Evolutionary conservation across 2,888 invertebrate species (phyloP), one percentile per base, ranked within the genome.

Genomic region (Caenorhabditis uteleia): DNA sequence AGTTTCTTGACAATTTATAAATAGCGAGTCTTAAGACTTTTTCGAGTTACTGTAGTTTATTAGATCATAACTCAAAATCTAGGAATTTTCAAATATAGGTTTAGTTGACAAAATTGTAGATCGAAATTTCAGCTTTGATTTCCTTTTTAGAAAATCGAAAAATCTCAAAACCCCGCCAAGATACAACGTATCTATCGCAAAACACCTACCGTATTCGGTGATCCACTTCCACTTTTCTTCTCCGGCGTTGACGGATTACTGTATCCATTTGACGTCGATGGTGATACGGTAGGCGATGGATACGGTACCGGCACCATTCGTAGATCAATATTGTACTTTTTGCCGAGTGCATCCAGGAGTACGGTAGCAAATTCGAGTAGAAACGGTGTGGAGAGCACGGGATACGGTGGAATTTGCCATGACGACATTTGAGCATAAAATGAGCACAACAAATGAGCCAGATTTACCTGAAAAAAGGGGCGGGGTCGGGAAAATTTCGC

Each of bases 331-430:
- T 65, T 57, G 55, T 65, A 65, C 40, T 65, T 65, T 38, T 48
- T 65, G 6, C 20, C 4, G 20, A 39, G 21, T 18, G 20, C 21
- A 18, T 4, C 4, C 10, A 40, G 10, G 25, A 18, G 4, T 40
- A 7, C 23, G 5, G 12, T 10, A 40, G 10, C 21, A 40, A 40
- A 64, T 26, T 54, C 47, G 10, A 64, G 21, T 6, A 64, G 10
- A 27, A 39, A 48, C 18, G 64, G 64, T 1, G 48, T 57, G 7
- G 53, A 39, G 3, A 64, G 21, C 3, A 64, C 39, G 4, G 57
- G 48, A n/a, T 48, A 64, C 12, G 64, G 64, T 31, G 57, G 64
- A 23, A 64, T 43, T 33, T 64, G n/a, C n/a, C n/a, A n/a, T n/a
- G n/a, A n/a, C 57, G 42, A 45, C 57, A n/a, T 12, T 45, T 21